A percentile compares a stretch with the other conserved stretches of the same genome.
Conservation (phyloP, 2,888 invertebrate species). For the Heliconius hortense region DNA sequence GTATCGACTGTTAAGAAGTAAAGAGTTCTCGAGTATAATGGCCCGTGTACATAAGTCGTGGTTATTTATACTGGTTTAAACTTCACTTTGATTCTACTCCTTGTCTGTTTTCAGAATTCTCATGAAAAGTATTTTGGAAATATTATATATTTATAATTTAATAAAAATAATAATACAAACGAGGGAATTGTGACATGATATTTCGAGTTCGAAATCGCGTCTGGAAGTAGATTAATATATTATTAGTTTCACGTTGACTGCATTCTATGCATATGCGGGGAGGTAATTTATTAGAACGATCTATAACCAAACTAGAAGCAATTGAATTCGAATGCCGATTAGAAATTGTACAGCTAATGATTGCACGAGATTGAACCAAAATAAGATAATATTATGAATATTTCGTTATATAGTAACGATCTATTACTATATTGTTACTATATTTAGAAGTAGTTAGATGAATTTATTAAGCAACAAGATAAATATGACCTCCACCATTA, state of each 20-base stretch:
- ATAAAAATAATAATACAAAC: background rate
- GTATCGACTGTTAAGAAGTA: slow-evolving; percentile 81
- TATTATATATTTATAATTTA: too few species aligned
- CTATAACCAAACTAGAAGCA: slow-evolving; percentile 13
- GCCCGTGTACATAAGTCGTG: slow-evolving; percentile 51
- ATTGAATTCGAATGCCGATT: slow-evolving; percentile 21
- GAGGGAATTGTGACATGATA: background rate
- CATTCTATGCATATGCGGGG: slow-evolving; percentile 17
- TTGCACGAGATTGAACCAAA: slow-evolving; percentile 9
- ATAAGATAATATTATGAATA: background rate
- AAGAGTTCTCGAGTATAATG: slow-evolving; percentile 71
- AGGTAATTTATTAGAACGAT: slow-evolving; percentile 29
- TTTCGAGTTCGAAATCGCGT: background rate
- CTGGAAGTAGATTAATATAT: slow-evolving; percentile 16
- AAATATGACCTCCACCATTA: slow-evolving; percentile 41
- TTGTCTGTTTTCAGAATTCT: slow-evolving; percentile 24
- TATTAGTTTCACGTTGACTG: slow-evolving; percentile 25
- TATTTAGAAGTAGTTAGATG: background rate
- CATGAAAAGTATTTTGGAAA: background rate
- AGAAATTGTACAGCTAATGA: slow-evolving; percentile 20
- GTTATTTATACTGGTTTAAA: slow-evolving; percentile 51
- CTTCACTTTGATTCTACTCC: slow-evolving; percentile 42
- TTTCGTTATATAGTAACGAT: background rate
- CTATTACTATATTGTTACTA: background rate
- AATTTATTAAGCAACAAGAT: slow-evolving; percentile 35